Evolutionary conservation across 2,888 invertebrate genomes (phyloP), one percentile per base, ranked within the genome.

Genomic region (Eurytoma californica): DNA sequence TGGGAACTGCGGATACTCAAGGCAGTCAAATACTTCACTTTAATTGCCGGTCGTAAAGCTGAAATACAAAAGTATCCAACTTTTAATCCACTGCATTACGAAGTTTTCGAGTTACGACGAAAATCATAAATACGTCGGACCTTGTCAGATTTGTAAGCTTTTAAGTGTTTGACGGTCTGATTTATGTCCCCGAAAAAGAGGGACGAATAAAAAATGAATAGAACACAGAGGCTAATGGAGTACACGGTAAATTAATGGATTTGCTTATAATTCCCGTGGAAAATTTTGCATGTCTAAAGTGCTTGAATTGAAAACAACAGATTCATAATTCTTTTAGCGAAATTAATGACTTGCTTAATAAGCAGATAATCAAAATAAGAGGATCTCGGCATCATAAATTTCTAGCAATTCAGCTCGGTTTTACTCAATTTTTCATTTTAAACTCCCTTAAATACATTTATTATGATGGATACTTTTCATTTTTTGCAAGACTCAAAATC

Each of bases 11-110:
- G 16, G 51, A 51, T 57, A 18, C 30, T 70, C 24, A 60, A 60
- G 18, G 14, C 30, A 73, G 20, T 12, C 58, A 58, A 75, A 68
- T 68, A 68, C 24, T 51, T 60, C 67, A 60, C 67, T 75, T 67
- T 53, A 60, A 75, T 75, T 67, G 60, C 75, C 53, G 51, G 51
- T 51, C 16, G 67, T 75, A 60, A 67, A 58, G 51, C 60, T 75
- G 30, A 60, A 75, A 75, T 67, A 65, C 60, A 74, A 67, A 74
- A 60, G 49, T 66, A 74, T 28, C 60, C 49, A 72, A 74, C 49
- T 67, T 66, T 73, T 74, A 57, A 73, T 65, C 49, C 16, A 16
- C 18, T 7, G 14, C 53, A 30, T 30, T 4, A 5, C 9, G 7
- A 18, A 72, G 55, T 14, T 72, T 72, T 30, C 63, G 20, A 55